Evolutionary conservation across 2,888 invertebrate species (phyloP).

Genomic region (Eumacrocentrus americanus): DNA sequence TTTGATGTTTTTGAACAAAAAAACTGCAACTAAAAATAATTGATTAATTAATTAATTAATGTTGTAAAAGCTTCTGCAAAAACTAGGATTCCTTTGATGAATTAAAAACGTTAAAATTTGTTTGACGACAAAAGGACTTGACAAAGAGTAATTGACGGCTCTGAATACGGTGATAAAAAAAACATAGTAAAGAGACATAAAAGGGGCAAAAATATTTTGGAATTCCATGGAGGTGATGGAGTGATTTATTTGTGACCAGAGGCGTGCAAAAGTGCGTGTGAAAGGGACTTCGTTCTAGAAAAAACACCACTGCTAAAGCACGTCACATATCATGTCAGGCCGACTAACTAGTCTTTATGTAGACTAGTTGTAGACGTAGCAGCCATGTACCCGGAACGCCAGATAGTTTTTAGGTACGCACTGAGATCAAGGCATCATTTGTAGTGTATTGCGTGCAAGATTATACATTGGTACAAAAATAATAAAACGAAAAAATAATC

Average conservation of each 20-base stretch:
- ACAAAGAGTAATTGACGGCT: slow-evolving; percentile 36
- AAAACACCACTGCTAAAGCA: slow-evolving; percentile 41
- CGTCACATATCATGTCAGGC: slow-evolving; percentile 58
- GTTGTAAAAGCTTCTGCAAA: background rate
- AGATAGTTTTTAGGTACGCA: slow-evolving; percentile 59
- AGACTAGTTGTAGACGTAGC: slow-evolving; percentile 61
- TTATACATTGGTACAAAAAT: slow-evolving; percentile 12
- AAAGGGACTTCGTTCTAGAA: slow-evolving; percentile 17
- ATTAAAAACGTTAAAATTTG: background rate
- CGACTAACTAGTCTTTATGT: slow-evolving; percentile 57
- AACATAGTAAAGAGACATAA: no score
- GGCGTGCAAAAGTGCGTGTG: slow-evolving; percentile 15
- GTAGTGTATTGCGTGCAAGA: slow-evolving; percentile 40
- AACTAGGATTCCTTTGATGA: background rate
- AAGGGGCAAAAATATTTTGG: slow-evolving; percentile 9
- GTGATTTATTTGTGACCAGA: background rate
- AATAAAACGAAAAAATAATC: background rate
- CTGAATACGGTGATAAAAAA: slow-evolving; percentile 45
- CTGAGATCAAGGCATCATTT: slow-evolving; percentile 57
- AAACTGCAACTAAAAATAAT: background rate
- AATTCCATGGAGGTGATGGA: slow-evolving; percentile 2
- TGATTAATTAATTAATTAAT: slow-evolving; percentile 10
- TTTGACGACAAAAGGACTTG: background rate
- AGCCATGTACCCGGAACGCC: slow-evolving; percentile 59
- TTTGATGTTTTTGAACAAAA: no score